phyloP scores from a whole-genome alignment of 2,797 vertebrate species.

The Tangara arthus region DNA sequence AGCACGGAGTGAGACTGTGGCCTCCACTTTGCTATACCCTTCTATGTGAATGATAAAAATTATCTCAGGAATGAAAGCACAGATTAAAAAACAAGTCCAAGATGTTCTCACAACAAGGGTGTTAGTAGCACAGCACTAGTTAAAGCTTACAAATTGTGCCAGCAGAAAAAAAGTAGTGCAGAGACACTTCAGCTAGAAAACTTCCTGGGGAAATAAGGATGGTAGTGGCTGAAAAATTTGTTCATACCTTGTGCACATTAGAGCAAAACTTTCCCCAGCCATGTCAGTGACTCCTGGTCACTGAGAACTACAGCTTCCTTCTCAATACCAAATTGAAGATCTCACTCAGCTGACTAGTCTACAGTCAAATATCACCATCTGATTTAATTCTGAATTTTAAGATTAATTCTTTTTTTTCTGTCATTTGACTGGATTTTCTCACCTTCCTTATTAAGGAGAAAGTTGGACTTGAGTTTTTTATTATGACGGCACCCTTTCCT shows the following conservation, averaged over 20 bases:
- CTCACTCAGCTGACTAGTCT: neutral
- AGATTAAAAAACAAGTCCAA: neutral
- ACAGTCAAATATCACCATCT: neutral
- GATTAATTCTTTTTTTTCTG: neutral
- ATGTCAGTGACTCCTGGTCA: neutral
- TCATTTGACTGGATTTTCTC: neutral
- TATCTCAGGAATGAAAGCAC: neutral
- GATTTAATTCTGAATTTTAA: neutral
- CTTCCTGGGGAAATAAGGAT: neutral
- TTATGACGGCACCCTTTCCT: neutral
- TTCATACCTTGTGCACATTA: neutral
- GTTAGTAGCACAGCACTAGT: neutral
- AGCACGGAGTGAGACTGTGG: neutral
- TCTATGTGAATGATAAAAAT: neutral
- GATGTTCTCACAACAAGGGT: neutral
- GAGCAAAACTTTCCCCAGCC: neutral
- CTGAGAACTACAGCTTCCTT: neutral
- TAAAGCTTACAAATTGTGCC: neutral
- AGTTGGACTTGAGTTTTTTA: neutral
- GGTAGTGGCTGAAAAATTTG: neutral
- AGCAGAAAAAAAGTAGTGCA: neutral
- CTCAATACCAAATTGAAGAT: neutral
- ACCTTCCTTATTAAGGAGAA: neutral
- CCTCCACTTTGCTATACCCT: neutral
- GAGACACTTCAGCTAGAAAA: neutral